A percentile compares a stretch with the other conserved stretches of the same genome.
Evolutionary conservation across 2,797 vertebrate genomes (phyloP).

Genomic region (Molossus molossus): DNA sequence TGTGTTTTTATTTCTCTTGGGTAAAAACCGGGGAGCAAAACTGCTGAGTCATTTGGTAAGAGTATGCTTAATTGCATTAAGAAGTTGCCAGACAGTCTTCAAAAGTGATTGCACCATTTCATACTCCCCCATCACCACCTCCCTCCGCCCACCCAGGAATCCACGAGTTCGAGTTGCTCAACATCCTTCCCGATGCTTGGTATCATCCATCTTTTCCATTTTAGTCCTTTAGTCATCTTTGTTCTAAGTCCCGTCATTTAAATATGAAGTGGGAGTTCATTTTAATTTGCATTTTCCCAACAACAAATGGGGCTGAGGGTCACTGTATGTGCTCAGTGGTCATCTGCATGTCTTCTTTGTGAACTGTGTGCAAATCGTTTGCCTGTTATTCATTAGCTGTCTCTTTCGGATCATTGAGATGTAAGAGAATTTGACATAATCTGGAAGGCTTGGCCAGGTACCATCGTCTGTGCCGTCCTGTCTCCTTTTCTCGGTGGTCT

Average conservation of each 20-base stretch:
- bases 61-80: neutral
- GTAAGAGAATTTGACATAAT: neutral
- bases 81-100: slow-evolving; percentile 60
- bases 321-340: neutral
- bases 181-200: neutral
- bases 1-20: slow-evolving; percentile 50
- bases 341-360: neutral
- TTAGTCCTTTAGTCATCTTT: neutral
- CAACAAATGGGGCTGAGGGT: neutral
- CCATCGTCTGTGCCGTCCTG: neutral
- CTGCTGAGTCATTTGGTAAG: slow-evolving; percentile 59
- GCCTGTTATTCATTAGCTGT: too few relatives aligned
- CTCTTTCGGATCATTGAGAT: neutral
- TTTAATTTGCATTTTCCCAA: neutral
- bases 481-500: neutral
- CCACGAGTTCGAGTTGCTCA: neutral
- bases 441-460: neutral
- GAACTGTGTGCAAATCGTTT: neutral
- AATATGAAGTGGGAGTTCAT: neutral
- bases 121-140: neutral
- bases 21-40: neutral
- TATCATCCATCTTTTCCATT: neutral
- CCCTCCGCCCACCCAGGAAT: neutral
- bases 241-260: neutral
- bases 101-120: slow-evolving; percentile 18